Conservation (phyloP, 2,888 invertebrate genomes). For the Druceiella hillmani region DNA sequence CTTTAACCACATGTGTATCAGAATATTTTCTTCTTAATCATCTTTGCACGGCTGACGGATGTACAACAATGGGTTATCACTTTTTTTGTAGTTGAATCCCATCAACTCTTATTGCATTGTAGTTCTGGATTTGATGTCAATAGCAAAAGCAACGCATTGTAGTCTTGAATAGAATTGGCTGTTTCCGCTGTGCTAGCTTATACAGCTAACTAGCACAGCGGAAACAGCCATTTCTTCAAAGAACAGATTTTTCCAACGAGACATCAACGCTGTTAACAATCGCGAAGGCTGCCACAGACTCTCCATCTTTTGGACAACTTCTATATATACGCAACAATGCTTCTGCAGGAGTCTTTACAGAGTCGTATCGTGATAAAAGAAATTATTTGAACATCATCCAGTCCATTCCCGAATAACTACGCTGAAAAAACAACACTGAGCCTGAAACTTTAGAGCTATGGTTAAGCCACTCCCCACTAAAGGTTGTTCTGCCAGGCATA, state of each 20-base stretch:
- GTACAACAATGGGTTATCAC: too few species aligned
- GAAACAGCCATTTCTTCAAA: slow-evolving; percentile 11
- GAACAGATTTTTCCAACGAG: not conserved
- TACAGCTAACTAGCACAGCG: slow-evolving; percentile 12
- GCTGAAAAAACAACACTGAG: slow-evolving; percentile 11
- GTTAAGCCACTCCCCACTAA: slow-evolving; percentile 10
- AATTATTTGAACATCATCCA: slow-evolving; percentile 15
- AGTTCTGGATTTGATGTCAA: slow-evolving; percentile 12
- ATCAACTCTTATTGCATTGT: slow-evolving; percentile 12
- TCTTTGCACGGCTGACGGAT: too few species aligned
- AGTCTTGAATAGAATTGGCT: slow-evolving; percentile 13
- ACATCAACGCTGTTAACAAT: slow-evolving; percentile 5
- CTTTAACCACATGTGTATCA: too few species aligned
- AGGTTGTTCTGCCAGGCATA: slow-evolving; percentile 10
- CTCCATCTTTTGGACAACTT: slow-evolving; percentile 12
- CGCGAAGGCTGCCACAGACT: slow-evolving; percentile 15
- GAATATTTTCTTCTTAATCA: too few species aligned
- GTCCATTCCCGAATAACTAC: slow-evolving; percentile 9
- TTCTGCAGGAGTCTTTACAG: slow-evolving; percentile 11
- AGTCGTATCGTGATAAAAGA: slow-evolving; percentile 12
- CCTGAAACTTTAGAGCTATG: slow-evolving; percentile 11
- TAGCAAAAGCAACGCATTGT: slow-evolving; percentile 14
- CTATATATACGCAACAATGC: slow-evolving; percentile 6
- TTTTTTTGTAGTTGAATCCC: slow-evolving; percentile 3
- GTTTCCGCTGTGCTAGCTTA: too few species aligned